Percentiles rank a stretch among this genome's conserved stretches.
phyloP scores from a whole-genome alignment of 2,797 vertebrate species.

The Lagodon rhomboides region DNA sequence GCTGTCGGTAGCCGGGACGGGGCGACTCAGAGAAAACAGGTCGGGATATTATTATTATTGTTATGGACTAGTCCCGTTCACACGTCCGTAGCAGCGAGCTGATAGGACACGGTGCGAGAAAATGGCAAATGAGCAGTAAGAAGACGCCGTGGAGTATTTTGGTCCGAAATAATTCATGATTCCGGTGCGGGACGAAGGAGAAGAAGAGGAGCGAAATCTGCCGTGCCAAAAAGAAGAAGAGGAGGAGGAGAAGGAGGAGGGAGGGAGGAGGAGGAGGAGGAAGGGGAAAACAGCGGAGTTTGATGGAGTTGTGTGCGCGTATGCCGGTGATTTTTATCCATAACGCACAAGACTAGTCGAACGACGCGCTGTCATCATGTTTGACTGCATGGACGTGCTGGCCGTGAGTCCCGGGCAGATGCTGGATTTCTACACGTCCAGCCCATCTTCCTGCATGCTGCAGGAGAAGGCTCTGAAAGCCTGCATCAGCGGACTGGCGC shows the following conservation, averaged over 20 bases:
- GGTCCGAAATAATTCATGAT: conserved; percentile 93
- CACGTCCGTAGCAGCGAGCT: conserved; percentile 71
- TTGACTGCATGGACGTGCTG: conserved; percentile 99
- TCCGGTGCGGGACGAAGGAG: conserved; percentile 91
- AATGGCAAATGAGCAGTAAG: conserved; percentile 90
- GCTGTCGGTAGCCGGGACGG: conserved; percentile 43
- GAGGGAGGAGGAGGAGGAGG: conserved; percentile 32
- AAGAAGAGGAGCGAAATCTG: conserved; percentile 78
- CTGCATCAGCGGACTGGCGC: conserved; percentile 97
- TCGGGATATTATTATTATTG: conserved; percentile 36
- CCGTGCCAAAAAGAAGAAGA: conserved; percentile 51
- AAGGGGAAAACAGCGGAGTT: conserved; percentile 87
- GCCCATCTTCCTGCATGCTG: conserved; percentile 96
- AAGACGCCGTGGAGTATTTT: conserved; percentile 88
- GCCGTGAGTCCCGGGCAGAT: conserved; percentile 98
- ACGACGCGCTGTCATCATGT: conserved; percentile 91
- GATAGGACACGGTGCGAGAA: conserved; percentile 84
- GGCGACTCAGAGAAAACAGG: conserved; percentile 35
- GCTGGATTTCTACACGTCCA: conserved; percentile 98
- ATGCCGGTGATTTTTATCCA: conserved; percentile 87
- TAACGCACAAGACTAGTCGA: conserved; percentile 61
- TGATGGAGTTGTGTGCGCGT: conserved; percentile 96
- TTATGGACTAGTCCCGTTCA: conserved; percentile 38
- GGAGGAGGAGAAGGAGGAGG: conserved; percentile 18
- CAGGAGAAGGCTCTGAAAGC: conserved; percentile 99